Evolutionary conservation across 2,797 vertebrate genomes (phyloP).

Genomic region (Tamandua tetradactyla): DNA sequence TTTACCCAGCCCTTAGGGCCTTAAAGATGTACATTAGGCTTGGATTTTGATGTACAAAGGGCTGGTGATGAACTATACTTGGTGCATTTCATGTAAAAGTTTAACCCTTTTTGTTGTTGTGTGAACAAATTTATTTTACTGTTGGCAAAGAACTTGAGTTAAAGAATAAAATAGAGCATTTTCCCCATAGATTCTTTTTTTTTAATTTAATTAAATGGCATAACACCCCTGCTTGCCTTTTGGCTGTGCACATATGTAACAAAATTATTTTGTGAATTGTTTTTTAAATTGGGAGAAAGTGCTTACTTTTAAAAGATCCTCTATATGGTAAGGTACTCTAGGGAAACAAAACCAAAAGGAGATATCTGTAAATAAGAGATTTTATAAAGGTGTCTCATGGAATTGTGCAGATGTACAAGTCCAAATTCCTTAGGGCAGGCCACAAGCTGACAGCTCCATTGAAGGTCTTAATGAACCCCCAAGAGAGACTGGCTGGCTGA

Average conservation of each 20-base stretch:
- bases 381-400: no score
- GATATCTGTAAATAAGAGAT: no score
- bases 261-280: conserved; percentile 45
- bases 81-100: not conserved
- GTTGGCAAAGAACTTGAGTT: not conserved
- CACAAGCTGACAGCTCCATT: no score
- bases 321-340: no score
- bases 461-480: no score
- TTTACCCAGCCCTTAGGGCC: not conserved
- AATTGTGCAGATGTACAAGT: no score
- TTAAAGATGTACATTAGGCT: not conserved
- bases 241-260: conserved; percentile 14
- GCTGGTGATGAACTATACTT: conserved; percentile 40
- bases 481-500: no score
- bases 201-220: conserved; percentile 23
- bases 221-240: not conserved
- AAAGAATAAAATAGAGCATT: conserved; percentile 9
- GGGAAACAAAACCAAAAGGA: no score
- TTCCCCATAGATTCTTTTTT: not conserved
- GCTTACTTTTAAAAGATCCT: conserved; percentile 6
- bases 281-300: conserved; percentile 46
- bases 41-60: conserved; percentile 38
- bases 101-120: conserved; percentile 19
- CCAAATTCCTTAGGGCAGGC: no score
- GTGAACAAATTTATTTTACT: conserved; percentile 54